Base-by-base conservation (phyloP, 1,140 invertebrate species). In the Drosophila sulfurigaster region DNA sequence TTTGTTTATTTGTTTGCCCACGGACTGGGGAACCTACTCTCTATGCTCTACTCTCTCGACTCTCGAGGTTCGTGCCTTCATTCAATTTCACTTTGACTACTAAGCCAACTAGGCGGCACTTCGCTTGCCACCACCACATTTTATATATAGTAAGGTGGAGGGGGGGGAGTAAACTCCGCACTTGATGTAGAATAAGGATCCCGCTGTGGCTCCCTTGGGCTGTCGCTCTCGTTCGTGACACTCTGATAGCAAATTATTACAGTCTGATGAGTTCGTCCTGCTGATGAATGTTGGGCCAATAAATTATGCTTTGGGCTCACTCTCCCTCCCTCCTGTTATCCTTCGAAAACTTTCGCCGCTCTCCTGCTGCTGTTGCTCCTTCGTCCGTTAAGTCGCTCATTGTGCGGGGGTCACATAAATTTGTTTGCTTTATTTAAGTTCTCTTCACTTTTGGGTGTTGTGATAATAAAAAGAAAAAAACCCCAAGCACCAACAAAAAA, bases 381-480 rank as follows among this genome's bases (percentile, higher is more conserved):
- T 28, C 48, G 6, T 13, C n/a, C 25, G 11, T 8, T 16, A 15
- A 3, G 13, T 38, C 32, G 5, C 51, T 30, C 45, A 32, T 56
- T 59, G 13, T 58, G 51, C n/a, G 52, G 62, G 75, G 60, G 66
- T 38, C 73, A 67, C 78, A 88, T 88, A 70, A 88, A 89, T 85
- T 89, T 81, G 81, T 89, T 85, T 89, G 81, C 85, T 81, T 88
- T 88, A 88, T 85, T 88, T 81, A 89, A 85, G 85, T 89, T 89
- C 79, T 48, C 51, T 43, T 57, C 57, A 45, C 63, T 56, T 25
- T 41, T 30, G 67, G 54, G 48, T 87, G 82, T 76, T 86, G 72
- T 79, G 45, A 65, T 72, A 86, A 85, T 78, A 77, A 83, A 30
- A 57, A 32, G 54, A n/a, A 16, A 32, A 32, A 1, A 30, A 11